Base-by-base conservation (phyloP, 2,113 vertebrate genomes). In the Dasyurus viverrinus region DNA sequence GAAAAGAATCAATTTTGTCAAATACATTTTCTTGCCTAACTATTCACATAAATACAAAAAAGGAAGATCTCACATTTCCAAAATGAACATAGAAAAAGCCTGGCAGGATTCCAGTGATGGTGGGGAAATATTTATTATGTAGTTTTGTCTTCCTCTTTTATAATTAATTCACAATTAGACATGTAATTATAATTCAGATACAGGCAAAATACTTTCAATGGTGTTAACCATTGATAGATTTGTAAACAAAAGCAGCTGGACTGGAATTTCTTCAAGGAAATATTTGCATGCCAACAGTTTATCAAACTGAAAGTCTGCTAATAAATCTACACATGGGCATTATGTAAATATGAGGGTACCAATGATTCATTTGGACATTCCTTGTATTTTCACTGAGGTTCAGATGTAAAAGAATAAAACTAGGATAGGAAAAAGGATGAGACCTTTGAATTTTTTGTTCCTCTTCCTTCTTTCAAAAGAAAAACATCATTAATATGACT, bases 241-340 rank as follows among this genome's bases (percentile, higher is more conserved):
- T 98, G 98, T 99, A 99, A 99, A 99, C 98, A 99, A 98, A 98
- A 99, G 98, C 98, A 99, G 98, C 98, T 99, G 98, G 98, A 98
- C 98, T 98, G 97, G 97, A 99, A 98, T 99, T 98, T 98, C 98
- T 99, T 98, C 98, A 98, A 98, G 98, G 98, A 99, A 99, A 98
- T 99, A 99, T 99, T 99, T 98, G 97, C 97, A 98, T 97, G 98
- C 97, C 98, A 98, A 98, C 98, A 98, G 98, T 99, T 99, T 98
- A 98, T 99, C 98, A 99, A 98, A 98, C 95, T 98, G 98, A 98
- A 99, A 98, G 98, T 98, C 97, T 98, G 98, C 97, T 98, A 98
- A 98, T 98, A 98, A 98, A 98, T 98, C 98, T 98, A 97, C 98
- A 98, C 97, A 96, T 95, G 97, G 97, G 96, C 96, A 98, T 98